Evolutionary conservation across 1,140 invertebrate genomes (phyloP), one percentile per base, ranked within the genome.

Genomic region (Conus betulinus): DNA sequence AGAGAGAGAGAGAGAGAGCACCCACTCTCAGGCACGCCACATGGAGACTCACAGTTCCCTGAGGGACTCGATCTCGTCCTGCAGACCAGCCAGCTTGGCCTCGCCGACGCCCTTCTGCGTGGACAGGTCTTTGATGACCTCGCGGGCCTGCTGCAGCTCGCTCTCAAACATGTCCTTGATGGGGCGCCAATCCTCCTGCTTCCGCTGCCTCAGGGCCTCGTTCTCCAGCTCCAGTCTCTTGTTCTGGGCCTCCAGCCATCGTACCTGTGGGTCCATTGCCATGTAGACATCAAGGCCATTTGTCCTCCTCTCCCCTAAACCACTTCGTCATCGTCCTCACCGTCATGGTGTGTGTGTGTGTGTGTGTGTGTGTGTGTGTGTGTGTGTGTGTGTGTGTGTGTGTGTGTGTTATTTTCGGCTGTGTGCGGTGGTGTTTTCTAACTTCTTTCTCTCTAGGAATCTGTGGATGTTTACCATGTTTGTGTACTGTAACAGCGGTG

Each of bases 201-300:
- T 90, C 74, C 88, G 85, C 85, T 89, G 88, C 52, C 92, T 89
- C 74, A 93, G 91, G 57, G 93, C 92, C 60, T 96, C 95, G 76
- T 96, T 91, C 90, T 96, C 96, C 27, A 94, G 92, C 76, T 94
- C 95, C 60, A 96, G 91, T 88, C 96, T 95, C 87, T 95, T 93
- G 91, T 95, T 95, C 90, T 96, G 95, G 27, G 96, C 96, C 88
- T 96, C 96, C 27, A 96, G 92, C 89, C 96, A 96, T 76, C 96
- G 94, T 20, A 96, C 95, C 67, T 71, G 67, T 5, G 57, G 39
- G 39, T 39, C 39, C 39, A 39, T 39, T 39, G 39, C 39, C 39
- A 39, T 39, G 0, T 1, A 39, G 39, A 39, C 39, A 39, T 39
- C 39, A 39, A 39, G 39, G 39, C 39, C 39, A 39, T 39, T 60